A percentile compares a stretch with the other conserved stretches of the same genome.
These are phyloP conservation scores for Synaphobranchus kaupii DNA, from an alignment of 2,797 vertebrate species.

Conservation along the genomic window DNA sequence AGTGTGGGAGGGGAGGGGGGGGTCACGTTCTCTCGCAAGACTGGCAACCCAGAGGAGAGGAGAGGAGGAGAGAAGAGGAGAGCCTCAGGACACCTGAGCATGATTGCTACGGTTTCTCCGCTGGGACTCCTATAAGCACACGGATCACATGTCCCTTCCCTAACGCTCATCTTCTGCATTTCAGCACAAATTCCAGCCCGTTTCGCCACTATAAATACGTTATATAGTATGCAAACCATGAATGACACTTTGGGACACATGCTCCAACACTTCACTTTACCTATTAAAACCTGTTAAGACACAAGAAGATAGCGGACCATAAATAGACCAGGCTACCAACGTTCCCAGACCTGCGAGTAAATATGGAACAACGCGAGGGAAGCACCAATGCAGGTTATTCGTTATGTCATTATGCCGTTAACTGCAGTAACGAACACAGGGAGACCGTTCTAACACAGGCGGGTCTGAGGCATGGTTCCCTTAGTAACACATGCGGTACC, in stretches of 20 bases:
- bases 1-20: too few species aligned
- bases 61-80: neutral
- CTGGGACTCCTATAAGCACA: too few species aligned
- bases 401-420: conserved; percentile 26
- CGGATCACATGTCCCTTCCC: neutral
- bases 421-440: conserved; percentile 22
- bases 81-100: neutral
- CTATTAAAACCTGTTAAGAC: too few species aligned
- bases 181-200: neutral
- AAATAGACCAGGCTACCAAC: neutral
- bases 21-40: neutral
- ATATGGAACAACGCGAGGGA: neutral
- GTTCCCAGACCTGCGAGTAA: neutral
- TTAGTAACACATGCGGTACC: neutral
- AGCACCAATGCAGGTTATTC: neutral
- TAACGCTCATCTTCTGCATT: neutral
- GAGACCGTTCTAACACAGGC: neutral
- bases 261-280: too few species aligned
- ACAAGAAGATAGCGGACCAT: too few species aligned
- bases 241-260: too few species aligned
- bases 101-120: conserved; percentile 4
- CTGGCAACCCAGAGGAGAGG: neutral
- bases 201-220: neutral
- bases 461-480: neutral
- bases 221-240: too few species aligned